A percentile compares a stretch with the other conserved stretches of the same genome.
Conservation (phyloP, 2,113 vertebrate genomes). For the Isichthys henryi region DNA sequence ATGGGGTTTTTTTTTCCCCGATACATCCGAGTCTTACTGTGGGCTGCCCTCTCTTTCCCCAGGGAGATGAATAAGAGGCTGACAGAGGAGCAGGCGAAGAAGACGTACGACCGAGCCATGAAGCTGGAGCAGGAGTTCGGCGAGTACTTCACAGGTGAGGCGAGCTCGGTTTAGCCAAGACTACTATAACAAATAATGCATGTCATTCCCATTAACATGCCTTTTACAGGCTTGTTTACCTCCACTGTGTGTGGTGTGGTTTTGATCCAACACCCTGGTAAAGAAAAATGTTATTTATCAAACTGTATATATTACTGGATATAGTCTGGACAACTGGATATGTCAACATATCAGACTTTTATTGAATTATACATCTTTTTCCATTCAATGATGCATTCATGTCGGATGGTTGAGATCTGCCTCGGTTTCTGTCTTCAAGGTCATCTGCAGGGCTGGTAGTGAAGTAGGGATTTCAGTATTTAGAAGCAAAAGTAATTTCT, state of each 20-base stretch:
- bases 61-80: conserved; percentile 98
- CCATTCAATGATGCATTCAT: background rate
- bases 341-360: background rate
- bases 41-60: background rate
- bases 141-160: conserved; percentile 93
- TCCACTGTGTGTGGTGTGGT: background rate
- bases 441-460: background rate
- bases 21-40: background rate
- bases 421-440: background rate
- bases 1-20: background rate
- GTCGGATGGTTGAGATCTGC: background rate
- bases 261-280: background rate
- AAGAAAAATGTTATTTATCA: background rate
- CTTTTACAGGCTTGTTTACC: background rate
- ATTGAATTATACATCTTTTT: background rate
- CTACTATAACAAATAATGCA: background rate
- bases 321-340: background rate
- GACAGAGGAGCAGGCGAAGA: conserved; percentile 93
- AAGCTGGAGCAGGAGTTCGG: conserved; percentile 98
- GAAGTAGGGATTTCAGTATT: background rate
- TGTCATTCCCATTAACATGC: background rate
- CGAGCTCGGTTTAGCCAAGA: background rate
- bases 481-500: background rate
- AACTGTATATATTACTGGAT: background rate
- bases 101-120: conserved; percentile 85